These are phyloP conservation scores for Limulus polyphemus DNA, from an alignment of 2,888 invertebrate genomes.

Conservation along the genomic window DNA sequence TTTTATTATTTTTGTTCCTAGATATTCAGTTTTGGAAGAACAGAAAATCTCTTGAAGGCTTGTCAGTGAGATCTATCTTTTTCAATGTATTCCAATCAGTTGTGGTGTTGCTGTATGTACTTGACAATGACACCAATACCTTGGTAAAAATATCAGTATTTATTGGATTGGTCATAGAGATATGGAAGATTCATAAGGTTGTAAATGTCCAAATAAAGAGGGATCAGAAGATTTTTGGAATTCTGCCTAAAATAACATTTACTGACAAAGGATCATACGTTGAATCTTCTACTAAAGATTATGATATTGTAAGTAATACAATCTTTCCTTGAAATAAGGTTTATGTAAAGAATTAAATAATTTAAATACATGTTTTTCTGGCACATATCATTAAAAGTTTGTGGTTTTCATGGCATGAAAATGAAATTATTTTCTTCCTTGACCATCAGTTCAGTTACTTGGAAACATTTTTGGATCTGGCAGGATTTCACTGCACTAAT, in stretches of 20 bases:
- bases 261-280: conserved; percentile 94
- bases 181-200: conserved; percentile 97
- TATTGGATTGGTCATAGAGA: conserved; percentile 85
- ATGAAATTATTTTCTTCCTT: too few relatives aligned
- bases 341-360: background rate
- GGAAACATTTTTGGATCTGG: too few relatives aligned
- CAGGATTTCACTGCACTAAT: too few relatives aligned
- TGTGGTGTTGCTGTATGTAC: conserved; percentile 85
- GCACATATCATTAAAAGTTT: too few relatives aligned
- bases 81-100: conserved; percentile 96
- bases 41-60: conserved; percentile 86
- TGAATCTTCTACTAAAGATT: conserved; percentile 80
- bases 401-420: too few relatives aligned
- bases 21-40: conserved; percentile 99
- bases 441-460: too few relatives aligned
- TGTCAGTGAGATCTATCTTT: conserved; percentile 94
- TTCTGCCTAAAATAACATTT: conserved; percentile 65
- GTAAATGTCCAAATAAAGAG: conserved; percentile 48
- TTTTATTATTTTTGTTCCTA: conserved; percentile 33
- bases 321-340: background rate
- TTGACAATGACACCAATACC: conserved; percentile 97
- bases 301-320: conserved; percentile 50
- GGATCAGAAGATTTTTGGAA: conserved; percentile 58
- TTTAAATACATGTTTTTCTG: too few relatives aligned
- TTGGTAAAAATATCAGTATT: conserved; percentile 88